These are phyloP conservation scores for Cosmorhoe ocellata DNA, from an alignment of 2,888 invertebrate genomes.

Conservation along the genomic window DNA sequence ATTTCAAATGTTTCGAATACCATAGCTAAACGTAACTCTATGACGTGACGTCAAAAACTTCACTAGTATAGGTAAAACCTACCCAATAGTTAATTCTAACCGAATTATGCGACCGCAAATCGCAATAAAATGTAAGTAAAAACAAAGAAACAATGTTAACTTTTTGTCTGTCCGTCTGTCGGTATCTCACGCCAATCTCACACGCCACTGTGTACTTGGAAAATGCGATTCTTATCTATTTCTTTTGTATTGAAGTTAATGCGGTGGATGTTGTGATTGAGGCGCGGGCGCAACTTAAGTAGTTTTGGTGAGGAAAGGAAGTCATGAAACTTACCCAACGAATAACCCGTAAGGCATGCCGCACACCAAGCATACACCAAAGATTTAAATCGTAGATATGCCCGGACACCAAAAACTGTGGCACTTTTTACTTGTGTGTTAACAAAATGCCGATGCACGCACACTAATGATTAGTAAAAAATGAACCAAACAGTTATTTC, in stretches of 20 bases:
- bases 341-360: not conserved
- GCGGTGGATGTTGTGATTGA: slow-evolving; percentile 15
- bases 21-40: too few relatives aligned
- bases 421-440: too few relatives aligned
- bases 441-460: too few relatives aligned
- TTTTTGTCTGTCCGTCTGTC: slow-evolving; percentile 41
- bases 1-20: too few relatives aligned
- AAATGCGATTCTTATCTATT: slow-evolving; percentile 43
- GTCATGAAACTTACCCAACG: slow-evolving; percentile 2
- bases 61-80: too few relatives aligned
- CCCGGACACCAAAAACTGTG: too few relatives aligned
- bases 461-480: too few relatives aligned
- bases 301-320: slow-evolving; percentile 10
- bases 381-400: too few relatives aligned
- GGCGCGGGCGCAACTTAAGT: slow-evolving; percentile 16
- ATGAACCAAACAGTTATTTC: too few relatives aligned
- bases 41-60: too few relatives aligned
- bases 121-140: slow-evolving; percentile 34
- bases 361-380: too few relatives aligned
- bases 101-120: slow-evolving; percentile 23
- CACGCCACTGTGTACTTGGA: slow-evolving; percentile 47
- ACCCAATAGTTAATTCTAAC: slow-evolving; percentile 20
- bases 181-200: slow-evolving; percentile 57
- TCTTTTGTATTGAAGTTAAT: slow-evolving; percentile 44
- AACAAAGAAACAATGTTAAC: slow-evolving; percentile 40